These are phyloP conservation scores for Micronisus gabar DNA, from an alignment of 2,113 vertebrate species.

Conservation along the genomic window DNA sequence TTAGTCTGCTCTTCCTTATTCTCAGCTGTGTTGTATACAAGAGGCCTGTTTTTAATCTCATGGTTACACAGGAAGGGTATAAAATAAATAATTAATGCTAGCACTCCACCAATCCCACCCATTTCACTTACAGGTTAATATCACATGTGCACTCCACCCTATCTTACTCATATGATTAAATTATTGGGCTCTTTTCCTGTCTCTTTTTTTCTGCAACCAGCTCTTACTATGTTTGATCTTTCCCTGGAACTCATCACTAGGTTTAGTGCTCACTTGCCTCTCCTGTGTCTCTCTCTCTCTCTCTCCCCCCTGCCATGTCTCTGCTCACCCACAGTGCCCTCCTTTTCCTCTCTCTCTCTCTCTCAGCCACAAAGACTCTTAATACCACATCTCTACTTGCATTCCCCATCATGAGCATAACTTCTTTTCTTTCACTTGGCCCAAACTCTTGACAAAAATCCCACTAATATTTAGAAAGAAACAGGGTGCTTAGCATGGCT, in stretches of 20 bases:
- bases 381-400: not conserved
- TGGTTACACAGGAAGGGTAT: not conserved
- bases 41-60: not conserved
- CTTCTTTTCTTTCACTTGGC: not conserved
- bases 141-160: not conserved
- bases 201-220: not conserved
- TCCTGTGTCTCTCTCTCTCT: not conserved
- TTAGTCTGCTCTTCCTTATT: not conserved
- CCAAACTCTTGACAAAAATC: not conserved
- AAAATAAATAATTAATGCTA: not conserved
- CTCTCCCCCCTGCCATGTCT: fast-evolving
- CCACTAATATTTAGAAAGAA: not conserved
- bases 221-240: not conserved
- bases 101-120: not conserved
- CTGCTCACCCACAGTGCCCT: not conserved
- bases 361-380: not conserved
- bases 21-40: not conserved
- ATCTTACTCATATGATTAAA: not conserved
- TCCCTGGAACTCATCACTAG: not conserved
- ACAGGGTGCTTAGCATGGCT: not conserved
- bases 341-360: not conserved
- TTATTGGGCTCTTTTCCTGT: not conserved
- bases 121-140: not conserved
- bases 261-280: not conserved
- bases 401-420: not conserved